Evolutionary conservation across 2,888 invertebrate species (phyloP).

Genomic region (Oscheius onirici): DNA sequence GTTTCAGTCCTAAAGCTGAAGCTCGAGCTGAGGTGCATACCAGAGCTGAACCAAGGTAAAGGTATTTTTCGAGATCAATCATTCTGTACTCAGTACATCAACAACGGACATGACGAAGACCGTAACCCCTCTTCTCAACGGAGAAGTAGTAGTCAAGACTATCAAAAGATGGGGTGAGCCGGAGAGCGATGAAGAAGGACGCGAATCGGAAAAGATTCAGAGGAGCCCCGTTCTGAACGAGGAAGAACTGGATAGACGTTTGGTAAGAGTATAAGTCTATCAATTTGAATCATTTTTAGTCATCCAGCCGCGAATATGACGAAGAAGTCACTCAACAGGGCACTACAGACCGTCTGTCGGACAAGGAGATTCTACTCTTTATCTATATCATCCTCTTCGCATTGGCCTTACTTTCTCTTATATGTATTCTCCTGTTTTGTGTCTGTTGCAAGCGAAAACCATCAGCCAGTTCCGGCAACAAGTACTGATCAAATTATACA

Average conservation of each 20-base stretch:
- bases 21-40: not conserved
- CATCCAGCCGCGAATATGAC: not conserved
- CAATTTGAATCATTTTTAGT: no score
- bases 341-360: not conserved
- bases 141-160: slow-evolving; percentile 41
- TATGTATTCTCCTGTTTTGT: slow-evolving; percentile 19
- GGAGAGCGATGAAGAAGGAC: slow-evolving; percentile 30
- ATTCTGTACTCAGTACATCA: not conserved
- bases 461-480: not conserved
- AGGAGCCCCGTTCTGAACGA: slow-evolving; percentile 9
- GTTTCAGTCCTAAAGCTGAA: not conserved
- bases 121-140: slow-evolving; percentile 36
- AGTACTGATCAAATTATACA: not conserved
- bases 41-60: not conserved
- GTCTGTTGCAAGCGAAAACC: not conserved
- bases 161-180: slow-evolving; percentile 43
- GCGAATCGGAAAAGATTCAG: slow-evolving; percentile 17
- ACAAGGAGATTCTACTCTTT: slow-evolving; percentile 27
- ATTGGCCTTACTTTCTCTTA: slow-evolving; percentile 7
- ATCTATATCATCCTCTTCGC: slow-evolving; percentile 26
- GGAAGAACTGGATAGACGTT: slow-evolving; percentile 3
- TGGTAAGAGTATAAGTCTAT: slow-evolving; percentile 7
- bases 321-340: not conserved
- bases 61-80: not conserved
- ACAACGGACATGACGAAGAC: not conserved